Conservation (phyloP, 2,113 vertebrate genomes). For the Crotalus viridis region DNA sequence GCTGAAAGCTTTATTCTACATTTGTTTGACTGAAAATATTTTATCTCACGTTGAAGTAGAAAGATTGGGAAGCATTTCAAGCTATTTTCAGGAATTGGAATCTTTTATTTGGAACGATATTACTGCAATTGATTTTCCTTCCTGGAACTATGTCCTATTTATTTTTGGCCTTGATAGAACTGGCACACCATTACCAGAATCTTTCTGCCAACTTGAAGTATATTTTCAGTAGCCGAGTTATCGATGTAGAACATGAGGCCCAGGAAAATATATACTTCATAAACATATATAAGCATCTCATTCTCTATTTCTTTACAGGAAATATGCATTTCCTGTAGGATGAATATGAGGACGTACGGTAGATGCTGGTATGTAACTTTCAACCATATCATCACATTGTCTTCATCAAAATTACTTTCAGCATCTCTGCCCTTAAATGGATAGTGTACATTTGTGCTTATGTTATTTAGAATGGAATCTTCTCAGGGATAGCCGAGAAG, state of each 20-base stretch:
- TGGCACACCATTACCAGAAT: slow-evolving; percentile 54
- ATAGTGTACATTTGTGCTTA: neutral
- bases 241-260: slow-evolving; percentile 47
- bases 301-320: neutral
- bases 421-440: neutral
- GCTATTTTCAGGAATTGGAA: slow-evolving; percentile 53
- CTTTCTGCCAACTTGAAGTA: slow-evolving; percentile 56
- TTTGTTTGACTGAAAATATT: slow-evolving; percentile 51
- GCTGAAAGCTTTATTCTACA: slow-evolving; percentile 41
- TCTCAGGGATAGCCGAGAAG: too few relatives aligned
- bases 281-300: slow-evolving; percentile 39
- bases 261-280: slow-evolving; percentile 19
- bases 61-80: slow-evolving; percentile 39
- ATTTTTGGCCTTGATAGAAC: slow-evolving; percentile 61
- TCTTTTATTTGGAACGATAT: slow-evolving; percentile 50
- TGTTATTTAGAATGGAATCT: neutral
- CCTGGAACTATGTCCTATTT: slow-evolving; percentile 64
- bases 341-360: slow-evolving; percentile 21
- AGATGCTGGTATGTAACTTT: slow-evolving; percentile 41
- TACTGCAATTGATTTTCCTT: slow-evolving; percentile 54
- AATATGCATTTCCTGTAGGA: slow-evolving; percentile 2
- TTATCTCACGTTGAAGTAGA: slow-evolving; percentile 38
- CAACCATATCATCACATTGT: neutral
- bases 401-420: neutral
- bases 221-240: slow-evolving; percentile 59